These are phyloP conservation scores for Salminus brasiliensis DNA, from an alignment of 2,113 vertebrate genomes.

Conservation along the genomic window DNA sequence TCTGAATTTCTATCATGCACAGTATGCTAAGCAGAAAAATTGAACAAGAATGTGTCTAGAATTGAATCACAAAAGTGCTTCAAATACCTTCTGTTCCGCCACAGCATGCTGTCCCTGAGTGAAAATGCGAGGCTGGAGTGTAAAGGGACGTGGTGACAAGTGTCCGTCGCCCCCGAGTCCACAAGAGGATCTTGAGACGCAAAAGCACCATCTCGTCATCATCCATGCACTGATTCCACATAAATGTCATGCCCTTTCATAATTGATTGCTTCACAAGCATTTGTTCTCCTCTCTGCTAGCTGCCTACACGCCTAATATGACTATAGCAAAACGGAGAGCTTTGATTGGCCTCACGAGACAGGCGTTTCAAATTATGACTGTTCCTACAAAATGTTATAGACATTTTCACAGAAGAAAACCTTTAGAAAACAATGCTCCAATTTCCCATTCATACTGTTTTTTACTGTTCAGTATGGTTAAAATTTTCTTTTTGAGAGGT, in stretches of 20 bases:
- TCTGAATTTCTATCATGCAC: not conserved
- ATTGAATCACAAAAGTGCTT: not conserved
- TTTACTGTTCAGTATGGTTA: not conserved
- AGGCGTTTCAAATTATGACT: not conserved
- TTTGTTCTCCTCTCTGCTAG: conserved; percentile 8
- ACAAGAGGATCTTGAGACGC: conserved; percentile 22
- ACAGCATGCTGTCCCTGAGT: not conserved
- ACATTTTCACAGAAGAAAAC: not conserved
- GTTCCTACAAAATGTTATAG: not conserved
- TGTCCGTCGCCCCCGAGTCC: not conserved
- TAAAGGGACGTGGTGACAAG: not conserved
- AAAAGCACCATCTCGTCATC: conserved; percentile 14
- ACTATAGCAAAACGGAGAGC: conserved; percentile 11
- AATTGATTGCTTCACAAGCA: conserved; percentile 10
- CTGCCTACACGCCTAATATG: not conserved
- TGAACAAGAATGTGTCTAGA: not conserved
- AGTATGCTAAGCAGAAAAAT: conserved; percentile 1
- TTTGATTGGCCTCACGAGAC: not conserved
- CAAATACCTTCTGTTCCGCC: not conserved
- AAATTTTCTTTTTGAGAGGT: not conserved
- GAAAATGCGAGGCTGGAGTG: not conserved
- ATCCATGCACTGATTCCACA: conserved; percentile 11
- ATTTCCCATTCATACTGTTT: not conserved
- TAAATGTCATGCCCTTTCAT: conserved; percentile 40
- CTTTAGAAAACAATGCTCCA: not conserved